Percentiles rank a stretch among this genome's conserved stretches.
Evolutionary conservation across 2,113 vertebrate species (phyloP).

Genomic region (Spilogale gracilis): DNA sequence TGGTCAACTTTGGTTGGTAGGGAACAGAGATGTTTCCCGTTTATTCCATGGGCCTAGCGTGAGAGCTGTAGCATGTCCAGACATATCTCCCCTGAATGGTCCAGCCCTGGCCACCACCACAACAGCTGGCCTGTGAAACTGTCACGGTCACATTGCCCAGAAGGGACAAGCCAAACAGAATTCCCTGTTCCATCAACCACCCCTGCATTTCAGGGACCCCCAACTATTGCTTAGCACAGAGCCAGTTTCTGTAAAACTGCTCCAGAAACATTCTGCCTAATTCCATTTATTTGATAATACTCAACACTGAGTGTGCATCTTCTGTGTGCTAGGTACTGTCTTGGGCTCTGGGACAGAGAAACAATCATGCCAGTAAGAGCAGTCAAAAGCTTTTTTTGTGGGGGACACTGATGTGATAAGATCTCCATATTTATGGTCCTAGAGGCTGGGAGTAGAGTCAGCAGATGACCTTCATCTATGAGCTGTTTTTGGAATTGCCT

Average conservation of each 20-base stretch:
- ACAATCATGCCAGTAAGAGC: neutral
- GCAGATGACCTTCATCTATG: neutral
- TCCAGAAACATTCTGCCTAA: neutral
- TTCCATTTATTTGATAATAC: neutral
- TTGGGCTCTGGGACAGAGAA: neutral
- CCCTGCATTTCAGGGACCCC: too few species aligned
- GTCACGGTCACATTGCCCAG: rapidly evolving
- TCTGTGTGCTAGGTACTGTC: neutral
- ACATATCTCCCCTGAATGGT: neutral
- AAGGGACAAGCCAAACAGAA: neutral
- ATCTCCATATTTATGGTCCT: neutral
- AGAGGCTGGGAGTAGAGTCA: too few species aligned
- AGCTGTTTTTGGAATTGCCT: neutral
- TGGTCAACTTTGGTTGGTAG: conserved; percentile 32
- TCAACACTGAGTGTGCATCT: neutral
- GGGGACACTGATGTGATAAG: too few species aligned
- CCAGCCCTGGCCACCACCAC: neutral
- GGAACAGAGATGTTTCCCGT: neutral
- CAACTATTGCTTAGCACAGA: neutral
- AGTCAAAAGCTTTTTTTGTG: neutral
- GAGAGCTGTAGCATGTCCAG: rapidly evolving
- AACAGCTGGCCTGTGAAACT: rapidly evolving
- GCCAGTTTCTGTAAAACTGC: neutral
- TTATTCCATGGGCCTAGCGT: neutral
- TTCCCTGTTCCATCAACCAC: neutral